phyloP scores from a whole-genome alignment of 64 coral and sea anemone genomes.

The Stichodactyla helianthus region DNA sequence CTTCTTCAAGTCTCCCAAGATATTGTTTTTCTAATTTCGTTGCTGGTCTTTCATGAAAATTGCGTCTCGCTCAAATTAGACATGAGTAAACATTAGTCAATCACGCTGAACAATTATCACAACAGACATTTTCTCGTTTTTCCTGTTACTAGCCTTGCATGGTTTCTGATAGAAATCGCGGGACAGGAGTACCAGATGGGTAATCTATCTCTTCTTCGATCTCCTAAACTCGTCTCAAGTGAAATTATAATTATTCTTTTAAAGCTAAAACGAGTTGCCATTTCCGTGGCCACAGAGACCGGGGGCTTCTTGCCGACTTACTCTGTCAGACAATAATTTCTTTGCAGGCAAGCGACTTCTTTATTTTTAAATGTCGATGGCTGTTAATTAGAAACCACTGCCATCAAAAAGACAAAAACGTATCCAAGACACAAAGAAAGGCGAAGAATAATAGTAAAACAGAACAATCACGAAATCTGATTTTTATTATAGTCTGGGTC shows the following conservation, averaged over 20 bases:
- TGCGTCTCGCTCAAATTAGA: not conserved
- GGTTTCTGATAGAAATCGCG: not conserved
- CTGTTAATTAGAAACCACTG: not conserved
- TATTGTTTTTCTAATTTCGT: not conserved
- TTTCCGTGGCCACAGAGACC: slow-evolving; percentile 1
- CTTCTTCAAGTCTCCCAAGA: not conserved
- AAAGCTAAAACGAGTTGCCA: not conserved
- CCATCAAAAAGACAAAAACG: not conserved
- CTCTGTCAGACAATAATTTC: slow-evolving; percentile 6
- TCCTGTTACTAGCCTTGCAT: not conserved
- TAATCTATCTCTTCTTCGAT: not conserved
- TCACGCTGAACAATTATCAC: not conserved
- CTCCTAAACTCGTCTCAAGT: not conserved
- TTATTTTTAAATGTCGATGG: not conserved
- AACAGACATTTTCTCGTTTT: not conserved
- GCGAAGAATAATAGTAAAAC: not conserved
- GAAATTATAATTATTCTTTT: slow-evolving; percentile 1
- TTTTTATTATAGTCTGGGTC: not conserved
- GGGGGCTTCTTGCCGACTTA: not conserved
- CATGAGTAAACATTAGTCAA: slow-evolving; percentile 9
- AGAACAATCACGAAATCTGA: not conserved
- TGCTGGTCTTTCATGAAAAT: not conserved
- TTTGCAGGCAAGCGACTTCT: not conserved
- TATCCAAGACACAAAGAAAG: not conserved
- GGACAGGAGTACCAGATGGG: not conserved